Percentiles rank a stretch among this genome's conserved stretches.
Evolutionary conservation across 1,140 invertebrate species (phyloP).

Genomic region (Apis mellifera): Amel_HAv3.1 CM009943.2:6810001-6810500

Average conservation of each 20-base stretch:
- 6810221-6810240: background rate
- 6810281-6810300: constrained; percentile 6
- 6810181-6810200: constrained; percentile 11
- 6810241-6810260: background rate
- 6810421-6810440: constrained; percentile 52
- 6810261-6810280: background rate
- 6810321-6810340: background rate
- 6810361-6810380: background rate
- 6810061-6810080: constrained; percentile 50
- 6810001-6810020: background rate
- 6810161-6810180: constrained; percentile 33
- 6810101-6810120: background rate
- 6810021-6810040: background rate
- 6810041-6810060: constrained; percentile 44
- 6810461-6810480: background rate
- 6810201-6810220: constrained; percentile 26
- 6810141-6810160: constrained; percentile 29
- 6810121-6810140: constrained; percentile 21
- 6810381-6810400: background rate
- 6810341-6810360: constrained; percentile 14
- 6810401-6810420: background rate
- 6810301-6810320: background rate
- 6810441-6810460: constrained; percentile 22
- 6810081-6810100: constrained; percentile 49
- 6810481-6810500: background rate